Base-by-base conservation (phyloP, 2,797 vertebrate genomes). In the Acrossocheilus fasciatus region DNA sequence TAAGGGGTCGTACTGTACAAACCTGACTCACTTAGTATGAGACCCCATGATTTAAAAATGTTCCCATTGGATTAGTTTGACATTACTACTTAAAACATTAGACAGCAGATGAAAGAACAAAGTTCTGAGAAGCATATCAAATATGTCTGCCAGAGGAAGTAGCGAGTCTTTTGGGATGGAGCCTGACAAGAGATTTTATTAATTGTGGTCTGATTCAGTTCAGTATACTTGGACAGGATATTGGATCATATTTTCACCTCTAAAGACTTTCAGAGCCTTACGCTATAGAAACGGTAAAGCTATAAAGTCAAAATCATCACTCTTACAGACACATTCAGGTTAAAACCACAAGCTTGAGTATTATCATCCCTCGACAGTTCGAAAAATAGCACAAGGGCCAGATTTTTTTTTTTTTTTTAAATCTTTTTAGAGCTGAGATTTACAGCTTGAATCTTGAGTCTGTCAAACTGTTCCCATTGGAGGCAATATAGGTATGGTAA, bases 261-360 rank as follows among this genome's bases (percentile, higher is more conserved):
- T 52, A 78, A 75, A 85, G 87, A 88, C 72, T 68, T 84, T 86
- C 82, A 30, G 30, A 87, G 79, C 69, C 45, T 82, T 45, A 47
- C 70, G 57, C n/a, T 41, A 75, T 52, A 75, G 76, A 73, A 59
- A 45, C 36, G 20, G 59, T 87, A 62, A 62, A 86, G 81, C 79
- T 72, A 81, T 57, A 81, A 87, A 86, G 85, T 88, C 34, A 81
- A 73, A 83, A 77, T 83, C 86, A 87, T 90, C 87, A 69, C 80
- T 89, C 88, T 89, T 83, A 34, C 73, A 82, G 89, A 89, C 88
- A 82, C 84, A 74, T 87, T 86, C 86, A 87, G 87, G 87, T 83
- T 83, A 85, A 82, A 87, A 68, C 77, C 47, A 15, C 43, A 68
- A 88, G 75, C 52, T 80, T 70, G 34, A 77, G 54, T 64, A 62